These are phyloP conservation scores for Misgurnus mizolepis DNA, from an alignment of 2,113 vertebrate species.

Conservation along the genomic window DNA sequence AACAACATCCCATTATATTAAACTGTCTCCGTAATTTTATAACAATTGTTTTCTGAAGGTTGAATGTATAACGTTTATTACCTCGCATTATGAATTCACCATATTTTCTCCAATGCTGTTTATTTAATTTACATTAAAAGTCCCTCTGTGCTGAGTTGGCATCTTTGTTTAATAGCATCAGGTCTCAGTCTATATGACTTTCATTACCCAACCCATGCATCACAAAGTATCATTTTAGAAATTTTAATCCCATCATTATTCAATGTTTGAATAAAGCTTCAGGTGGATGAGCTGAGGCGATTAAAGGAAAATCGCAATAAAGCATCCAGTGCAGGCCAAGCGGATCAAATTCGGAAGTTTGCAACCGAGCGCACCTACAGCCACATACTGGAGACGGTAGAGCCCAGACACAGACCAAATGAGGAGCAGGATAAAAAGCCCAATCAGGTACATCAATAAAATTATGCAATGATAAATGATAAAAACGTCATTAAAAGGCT, in stretches of 20 bases:
- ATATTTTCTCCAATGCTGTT: constrained; percentile 3
- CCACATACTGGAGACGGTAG: not conserved
- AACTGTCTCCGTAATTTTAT: not conserved
- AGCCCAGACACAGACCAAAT: not conserved
- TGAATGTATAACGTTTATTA: not conserved
- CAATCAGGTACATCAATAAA: not conserved
- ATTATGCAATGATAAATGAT: not conserved
- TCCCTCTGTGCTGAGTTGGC: constrained; percentile 15
- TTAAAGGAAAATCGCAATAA: constrained; percentile 82
- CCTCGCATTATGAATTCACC: constrained; percentile 7
- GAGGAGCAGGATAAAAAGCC: constrained; percentile 19
- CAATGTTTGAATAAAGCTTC: constrained; percentile 71
- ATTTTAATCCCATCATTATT: constrained; percentile 33
- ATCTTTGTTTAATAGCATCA: constrained; percentile 7
- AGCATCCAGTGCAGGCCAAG: constrained; percentile 71
- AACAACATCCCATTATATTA: not conserved
- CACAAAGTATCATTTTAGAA: constrained; percentile 17
- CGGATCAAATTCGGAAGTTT: constrained; percentile 48
- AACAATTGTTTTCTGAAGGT: constrained; percentile 14
- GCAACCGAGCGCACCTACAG: not conserved
- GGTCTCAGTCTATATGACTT: constrained; percentile 19
- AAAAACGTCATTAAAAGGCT: not conserved
- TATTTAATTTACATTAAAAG: not conserved
- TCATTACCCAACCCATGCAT: constrained; percentile 1
- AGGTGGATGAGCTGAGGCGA: constrained; percentile 88